Percentiles rank a stretch among this genome's conserved stretches.
Evolutionary conservation across 1,140 invertebrate genomes (phyloP).

Genomic region (Trichonephila clavata): DNA sequence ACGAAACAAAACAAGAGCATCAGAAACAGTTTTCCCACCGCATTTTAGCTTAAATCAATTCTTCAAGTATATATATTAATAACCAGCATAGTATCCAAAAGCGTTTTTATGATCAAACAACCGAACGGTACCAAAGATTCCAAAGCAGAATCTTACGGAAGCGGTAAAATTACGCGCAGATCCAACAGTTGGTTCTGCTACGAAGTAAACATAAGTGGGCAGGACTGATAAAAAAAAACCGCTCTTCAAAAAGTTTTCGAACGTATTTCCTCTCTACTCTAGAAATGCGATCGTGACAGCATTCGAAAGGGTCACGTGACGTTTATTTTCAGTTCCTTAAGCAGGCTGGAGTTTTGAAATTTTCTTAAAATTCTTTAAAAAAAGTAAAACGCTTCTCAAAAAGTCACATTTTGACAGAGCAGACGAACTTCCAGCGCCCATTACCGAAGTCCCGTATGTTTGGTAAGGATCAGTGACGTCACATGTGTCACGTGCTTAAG

Average conservation of each 20-base stretch:
- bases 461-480: conserved; percentile 66
- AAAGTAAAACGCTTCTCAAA: conserved; percentile 12
- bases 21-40: neutral
- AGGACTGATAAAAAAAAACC: conserved; percentile 63
- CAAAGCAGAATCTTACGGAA: neutral
- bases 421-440: conserved; percentile 52
- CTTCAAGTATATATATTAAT: neutral
- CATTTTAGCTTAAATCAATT: neutral
- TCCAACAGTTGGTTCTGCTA: conserved; percentile 67
- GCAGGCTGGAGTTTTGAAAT: neutral
- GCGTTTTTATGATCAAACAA: neutral
- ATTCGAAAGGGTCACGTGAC: neutral
- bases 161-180: conserved; percentile 13
- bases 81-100: conserved; percentile 2
- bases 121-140: neutral
- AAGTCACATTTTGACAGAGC: conserved; percentile 67
- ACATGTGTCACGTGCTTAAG: conserved; percentile 65
- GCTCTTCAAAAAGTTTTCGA: neutral
- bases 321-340: neutral
- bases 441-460: conserved; percentile 39
- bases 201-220: conserved; percentile 65
- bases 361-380: conserved; percentile 32
- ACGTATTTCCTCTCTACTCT: neutral
- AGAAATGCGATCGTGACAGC: neutral
- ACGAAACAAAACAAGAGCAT: neutral